Evolutionary conservation across 1,140 invertebrate genomes (phyloP).

Genomic region (Drosophila melanogaster): Release_6_plus_ISO1_MT NT_033779.5:7386001-7386500

Average conservation of each 20-base stretch:
- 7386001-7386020: constrained; percentile 70
- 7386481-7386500: constrained; percentile 72
- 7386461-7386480: constrained; percentile 48
- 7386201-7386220: background rate
- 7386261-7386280: background rate
- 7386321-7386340: background rate
- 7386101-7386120: constrained; percentile 85
- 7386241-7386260: background rate
- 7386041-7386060: constrained; percentile 83
- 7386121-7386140: constrained; percentile 73
- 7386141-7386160: constrained; percentile 73
- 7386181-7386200: constrained; percentile 55
- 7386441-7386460: constrained; percentile 57
- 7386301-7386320: no score
- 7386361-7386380: background rate
- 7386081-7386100: constrained; percentile 85
- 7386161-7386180: constrained; percentile 77
- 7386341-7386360: background rate
- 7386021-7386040: constrained; percentile 68
- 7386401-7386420: constrained; percentile 5
- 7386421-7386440: constrained; percentile 77
- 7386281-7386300: background rate
- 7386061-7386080: constrained; percentile 86
- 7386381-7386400: background rate
- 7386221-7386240: background rate